Evolutionary conservation across 2,797 vertebrate species (phyloP).

Genomic region (Thalassophryne amazonica): DNA sequence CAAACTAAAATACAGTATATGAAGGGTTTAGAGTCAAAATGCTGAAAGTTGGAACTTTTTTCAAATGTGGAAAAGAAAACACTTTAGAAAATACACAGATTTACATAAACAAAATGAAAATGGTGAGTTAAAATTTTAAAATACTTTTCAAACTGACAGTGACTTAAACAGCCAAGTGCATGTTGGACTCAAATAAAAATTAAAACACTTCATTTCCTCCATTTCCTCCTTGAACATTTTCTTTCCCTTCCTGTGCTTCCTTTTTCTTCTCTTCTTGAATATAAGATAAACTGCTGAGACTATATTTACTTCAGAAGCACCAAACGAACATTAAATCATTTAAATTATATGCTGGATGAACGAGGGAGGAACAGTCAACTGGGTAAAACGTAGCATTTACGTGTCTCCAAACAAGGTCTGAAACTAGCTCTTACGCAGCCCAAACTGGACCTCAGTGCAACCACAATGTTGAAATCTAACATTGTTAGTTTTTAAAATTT

Average conservation of each 20-base stretch:
- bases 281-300: slow-evolving; percentile 11
- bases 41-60: too few species aligned
- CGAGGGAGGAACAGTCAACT: slow-evolving; percentile 8
- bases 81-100: too few species aligned
- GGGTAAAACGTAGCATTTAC: slow-evolving; percentile 20
- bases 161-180: too few species aligned
- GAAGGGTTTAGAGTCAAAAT: too few species aligned
- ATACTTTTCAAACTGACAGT: too few species aligned
- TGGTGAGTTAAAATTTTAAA: too few species aligned
- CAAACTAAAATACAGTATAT: too few species aligned
- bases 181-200: too few species aligned
- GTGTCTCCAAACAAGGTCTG: slow-evolving; percentile 30
- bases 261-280: slow-evolving; percentile 16
- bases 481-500: slow-evolving; percentile 43
- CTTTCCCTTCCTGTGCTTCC: slow-evolving; percentile 6
- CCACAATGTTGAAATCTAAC: slow-evolving; percentile 53
- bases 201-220: too few species aligned
- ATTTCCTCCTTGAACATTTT: neutral
- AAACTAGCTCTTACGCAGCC: slow-evolving; percentile 7
- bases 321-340: slow-evolving; percentile 41
- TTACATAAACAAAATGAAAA: too few species aligned
- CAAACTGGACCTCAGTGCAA: slow-evolving; percentile 6
- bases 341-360: slow-evolving; percentile 51
- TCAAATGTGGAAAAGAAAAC: too few species aligned
- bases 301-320: slow-evolving; percentile 43